Conservation (phyloP, 1,140 invertebrate genomes). For the Scaptodrosophila lebanonensis region DNA sequence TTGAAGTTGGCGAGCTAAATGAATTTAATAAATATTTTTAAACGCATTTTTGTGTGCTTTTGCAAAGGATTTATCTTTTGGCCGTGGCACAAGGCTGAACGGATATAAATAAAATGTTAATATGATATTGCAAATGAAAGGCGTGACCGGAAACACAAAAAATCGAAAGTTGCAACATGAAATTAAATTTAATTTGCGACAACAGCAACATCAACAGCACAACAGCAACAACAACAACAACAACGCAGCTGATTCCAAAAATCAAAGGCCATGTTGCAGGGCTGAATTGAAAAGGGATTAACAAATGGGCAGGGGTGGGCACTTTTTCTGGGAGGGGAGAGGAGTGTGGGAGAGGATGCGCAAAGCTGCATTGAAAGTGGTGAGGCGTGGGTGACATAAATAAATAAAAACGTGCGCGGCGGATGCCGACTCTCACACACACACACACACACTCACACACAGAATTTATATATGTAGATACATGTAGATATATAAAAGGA, state of each 20-base stretch:
- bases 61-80: conserved; percentile 20
- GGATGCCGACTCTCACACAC: no score
- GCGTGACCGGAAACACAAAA: background rate
- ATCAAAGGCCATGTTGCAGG: conserved; percentile 26
- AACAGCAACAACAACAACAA: conserved; percentile 6
- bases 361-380: conserved; percentile 4
- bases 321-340: background rate
- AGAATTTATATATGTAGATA: no score
- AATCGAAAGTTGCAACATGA: conserved; percentile 18
- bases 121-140: background rate
- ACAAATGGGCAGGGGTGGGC: conserved; percentile 22
- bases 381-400: conserved; percentile 13
- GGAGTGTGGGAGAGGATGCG: background rate
- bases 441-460: no score
- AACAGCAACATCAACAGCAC: conserved; percentile 6
- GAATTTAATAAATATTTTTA: conserved; percentile 11
- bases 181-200: conserved; percentile 48
- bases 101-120: conserved; percentile 31
- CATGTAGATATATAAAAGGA: no score
- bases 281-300: conserved; percentile 23
- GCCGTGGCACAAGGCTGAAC: conserved; percentile 7
- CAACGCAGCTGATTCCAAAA: conserved; percentile 19
- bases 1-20: conserved; percentile 22
- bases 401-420: conserved; percentile 12
- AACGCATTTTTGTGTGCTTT: background rate